phyloP scores from a whole-genome alignment of 92 coral and sea anemone species.

The Montipora capitata region DNA sequence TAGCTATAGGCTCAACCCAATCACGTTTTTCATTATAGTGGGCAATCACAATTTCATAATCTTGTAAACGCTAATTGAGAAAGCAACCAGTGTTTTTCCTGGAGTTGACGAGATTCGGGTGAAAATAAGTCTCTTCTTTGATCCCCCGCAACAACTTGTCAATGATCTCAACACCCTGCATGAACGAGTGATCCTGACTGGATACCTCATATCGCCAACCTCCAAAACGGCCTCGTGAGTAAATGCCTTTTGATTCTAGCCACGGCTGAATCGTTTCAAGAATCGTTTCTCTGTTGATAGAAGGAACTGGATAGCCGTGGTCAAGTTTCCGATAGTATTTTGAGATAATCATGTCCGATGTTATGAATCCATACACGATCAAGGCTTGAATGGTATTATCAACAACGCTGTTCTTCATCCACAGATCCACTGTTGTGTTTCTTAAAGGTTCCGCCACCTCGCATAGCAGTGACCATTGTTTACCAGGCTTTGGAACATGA shows the following conservation, averaged over 20 bases:
- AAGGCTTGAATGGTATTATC: conserved; percentile 59
- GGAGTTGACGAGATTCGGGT: conserved; percentile 73
- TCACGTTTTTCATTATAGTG: conserved; percentile 73
- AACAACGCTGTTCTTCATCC: conserved; percentile 67
- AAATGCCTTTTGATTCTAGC: conserved; percentile 66
- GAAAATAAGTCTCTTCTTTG: conserved; percentile 69
- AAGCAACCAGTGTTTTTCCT: conserved; percentile 52
- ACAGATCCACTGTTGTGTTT: conserved; percentile 17
- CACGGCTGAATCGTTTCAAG: conserved; percentile 69
- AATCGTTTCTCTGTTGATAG: conserved; percentile 65
- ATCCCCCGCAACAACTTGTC: conserved; percentile 68
- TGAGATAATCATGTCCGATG: conserved; percentile 53
- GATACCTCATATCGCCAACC: conserved; percentile 85
- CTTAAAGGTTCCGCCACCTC: conserved; percentile 71
- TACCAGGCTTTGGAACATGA: conserved; percentile 68
- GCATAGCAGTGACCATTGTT: conserved; percentile 83
- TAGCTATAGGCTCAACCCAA: conserved; percentile 68
- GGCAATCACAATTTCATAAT: conserved; percentile 71
- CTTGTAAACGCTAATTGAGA: conserved; percentile 18
- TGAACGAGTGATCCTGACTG: conserved; percentile 82
- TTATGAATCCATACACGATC: conserved; percentile 61
- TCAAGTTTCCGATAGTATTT: conserved; percentile 58
- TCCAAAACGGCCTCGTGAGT: conserved; percentile 84
- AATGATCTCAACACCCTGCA: conserved; percentile 81
- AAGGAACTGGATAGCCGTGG: conserved; percentile 85